Conservation (phyloP, 2,888 invertebrate genomes). For the Campoplex nolae region DNA sequence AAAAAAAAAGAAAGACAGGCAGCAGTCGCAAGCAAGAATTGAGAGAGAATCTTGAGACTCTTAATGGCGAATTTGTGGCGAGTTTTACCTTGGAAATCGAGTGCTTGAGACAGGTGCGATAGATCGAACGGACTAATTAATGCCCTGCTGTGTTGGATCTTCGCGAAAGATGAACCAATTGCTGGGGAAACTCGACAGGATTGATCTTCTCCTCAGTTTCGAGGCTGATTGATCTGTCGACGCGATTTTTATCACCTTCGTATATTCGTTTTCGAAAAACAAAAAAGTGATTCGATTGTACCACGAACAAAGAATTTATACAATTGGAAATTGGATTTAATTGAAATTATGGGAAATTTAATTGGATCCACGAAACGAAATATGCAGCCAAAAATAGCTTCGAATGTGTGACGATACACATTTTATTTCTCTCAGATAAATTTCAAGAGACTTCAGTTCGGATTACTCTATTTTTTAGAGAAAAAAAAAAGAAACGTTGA, state of each 20-base stretch:
- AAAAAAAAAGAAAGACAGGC: not conserved
- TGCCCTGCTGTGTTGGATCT: constrained; percentile 52
- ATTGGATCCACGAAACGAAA: not conserved
- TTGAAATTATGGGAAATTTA: not conserved
- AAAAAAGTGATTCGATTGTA: not conserved
- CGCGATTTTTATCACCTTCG: constrained; percentile 18
- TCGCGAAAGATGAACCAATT: constrained; percentile 26
- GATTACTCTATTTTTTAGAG: not conserved
- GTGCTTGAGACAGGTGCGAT: constrained; percentile 35
- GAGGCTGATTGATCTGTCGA: constrained; percentile 8
- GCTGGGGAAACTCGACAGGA: constrained; percentile 14
- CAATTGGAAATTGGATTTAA: not conserved
- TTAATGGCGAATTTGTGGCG: constrained; percentile 41
- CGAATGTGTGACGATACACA: not conserved
- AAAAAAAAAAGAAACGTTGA: not conserved
- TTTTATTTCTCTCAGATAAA: not conserved
- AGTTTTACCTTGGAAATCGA: constrained; percentile 60
- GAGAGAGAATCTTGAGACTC: constrained; percentile 23
- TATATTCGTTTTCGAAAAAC: not conserved
- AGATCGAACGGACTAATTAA: constrained; percentile 55
- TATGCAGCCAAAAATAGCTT: not conserved
- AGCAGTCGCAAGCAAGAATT: not conserved
- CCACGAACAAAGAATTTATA: not conserved
- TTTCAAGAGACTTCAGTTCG: not conserved
- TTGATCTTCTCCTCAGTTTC: constrained; percentile 32